Evolutionary conservation across 2,113 vertebrate species (phyloP), one percentile per base, ranked within the genome.

Genomic region (Astur gentilis): DNA sequence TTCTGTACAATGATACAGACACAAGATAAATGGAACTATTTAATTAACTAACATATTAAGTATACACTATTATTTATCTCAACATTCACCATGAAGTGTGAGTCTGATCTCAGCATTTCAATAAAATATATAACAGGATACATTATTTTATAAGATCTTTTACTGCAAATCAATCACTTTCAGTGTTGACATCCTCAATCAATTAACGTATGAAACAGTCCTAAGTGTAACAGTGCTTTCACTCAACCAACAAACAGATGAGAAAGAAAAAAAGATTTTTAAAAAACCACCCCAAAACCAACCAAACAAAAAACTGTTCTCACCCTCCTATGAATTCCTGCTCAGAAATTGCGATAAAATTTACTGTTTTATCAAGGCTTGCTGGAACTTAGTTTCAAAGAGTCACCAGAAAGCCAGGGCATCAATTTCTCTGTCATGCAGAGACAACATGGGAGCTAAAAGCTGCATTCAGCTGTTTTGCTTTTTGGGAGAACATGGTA

Each of bases 301-400:
- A n/a, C 52, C 52, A 31, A 31, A 17, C 16, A 54, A 57, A 21
- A 10, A 61, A 9, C 25, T 65, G 19, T 64, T 89, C 40, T 26
- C n/a, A 55, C 36, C 38, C 21, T 83, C 42, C 55, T 50, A 45
- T 83, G 73, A 97, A 96, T 66, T 87, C 70, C 61, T 92, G 69
- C 60, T 96, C 92, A 95, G 70, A 97, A 95, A 91, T 72, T 83
- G 62, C 57, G 72, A 38, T 62, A 89, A 96, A 94, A 97, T 83
- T 77, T 96, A 80, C 78, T 78, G 70, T 70, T 97, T 92, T 95
- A 91, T 92, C 83, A 88, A 90, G 80, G 40, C 42, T 95, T 76
- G 18, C 75, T 81, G 92, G 58, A 95, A 95, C 83, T 95, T 96
- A 78, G 85, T 94, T 96, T 95, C 78, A 11, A 96, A 97, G 94